These are phyloP conservation scores for Wiebesia pumilae DNA, from an alignment of 1,140 invertebrate genomes.

Conservation along the genomic window DNA sequence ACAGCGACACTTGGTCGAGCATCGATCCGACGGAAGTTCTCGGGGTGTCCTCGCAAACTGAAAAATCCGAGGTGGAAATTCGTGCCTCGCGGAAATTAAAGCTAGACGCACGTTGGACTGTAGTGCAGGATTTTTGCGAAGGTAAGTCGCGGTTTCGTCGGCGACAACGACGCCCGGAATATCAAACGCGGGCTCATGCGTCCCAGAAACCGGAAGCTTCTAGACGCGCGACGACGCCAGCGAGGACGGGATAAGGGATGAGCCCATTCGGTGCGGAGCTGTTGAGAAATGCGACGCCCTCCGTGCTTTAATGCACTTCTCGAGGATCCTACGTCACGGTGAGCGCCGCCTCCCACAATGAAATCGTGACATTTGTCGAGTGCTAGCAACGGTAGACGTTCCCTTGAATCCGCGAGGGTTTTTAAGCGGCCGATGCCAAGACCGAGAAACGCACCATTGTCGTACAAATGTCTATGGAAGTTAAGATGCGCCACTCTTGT, in stretches of 20 bases:
- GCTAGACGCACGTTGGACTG: too few relatives aligned
- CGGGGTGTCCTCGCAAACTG: too few relatives aligned
- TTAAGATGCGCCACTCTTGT: background rate
- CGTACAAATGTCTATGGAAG: background rate
- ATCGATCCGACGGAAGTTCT: too few relatives aligned
- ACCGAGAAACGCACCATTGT: background rate
- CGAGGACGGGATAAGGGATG: background rate
- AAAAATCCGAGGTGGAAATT: too few relatives aligned
- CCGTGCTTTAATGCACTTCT: background rate
- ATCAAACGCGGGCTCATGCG: constrained; percentile 3
- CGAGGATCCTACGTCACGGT: background rate
- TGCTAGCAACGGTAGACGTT: too few relatives aligned
- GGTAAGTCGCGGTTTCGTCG: background rate
- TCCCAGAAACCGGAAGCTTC: background rate
- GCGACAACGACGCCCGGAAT: background rate
- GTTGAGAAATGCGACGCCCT: background rate
- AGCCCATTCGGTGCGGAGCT: background rate
- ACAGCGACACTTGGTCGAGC: too few relatives aligned
- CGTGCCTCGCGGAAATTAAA: too few relatives aligned
- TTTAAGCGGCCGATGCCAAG: background rate
- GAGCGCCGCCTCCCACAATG: background rate
- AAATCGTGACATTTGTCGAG: background rate
- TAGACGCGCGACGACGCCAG: background rate
- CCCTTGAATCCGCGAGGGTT: background rate
- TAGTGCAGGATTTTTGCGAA: background rate